Evolutionary conservation across 2,797 vertebrate species (phyloP).

Genomic region (Streptopelia turtur): DNA sequence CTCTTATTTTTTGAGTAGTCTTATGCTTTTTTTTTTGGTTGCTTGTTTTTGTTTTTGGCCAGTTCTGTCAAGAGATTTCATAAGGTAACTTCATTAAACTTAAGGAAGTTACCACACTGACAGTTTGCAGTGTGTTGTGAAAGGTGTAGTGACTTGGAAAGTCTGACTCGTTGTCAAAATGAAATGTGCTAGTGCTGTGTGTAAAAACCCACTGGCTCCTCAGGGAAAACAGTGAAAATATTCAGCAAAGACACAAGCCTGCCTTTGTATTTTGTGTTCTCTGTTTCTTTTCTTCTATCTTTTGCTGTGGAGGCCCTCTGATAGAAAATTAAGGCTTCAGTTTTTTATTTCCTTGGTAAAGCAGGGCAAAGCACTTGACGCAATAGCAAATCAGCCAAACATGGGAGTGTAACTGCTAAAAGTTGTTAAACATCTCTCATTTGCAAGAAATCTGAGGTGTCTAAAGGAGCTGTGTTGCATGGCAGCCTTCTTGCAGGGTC

Average conservation of each 20-base stretch:
- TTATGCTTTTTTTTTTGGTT: background rate
- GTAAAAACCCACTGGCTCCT: constrained; percentile 45
- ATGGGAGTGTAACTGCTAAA: accelerated
- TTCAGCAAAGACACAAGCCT: constrained; percentile 52
- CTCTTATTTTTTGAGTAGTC: constrained; percentile 21
- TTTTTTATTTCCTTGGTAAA: background rate
- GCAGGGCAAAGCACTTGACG: background rate
- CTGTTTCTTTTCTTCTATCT: constrained; percentile 34
- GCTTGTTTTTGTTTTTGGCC: constrained; percentile 12
- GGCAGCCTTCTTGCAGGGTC: background rate
- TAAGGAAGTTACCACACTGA: constrained; percentile 72
- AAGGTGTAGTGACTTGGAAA: constrained; percentile 65
- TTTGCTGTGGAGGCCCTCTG: background rate
- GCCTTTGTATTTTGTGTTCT: constrained; percentile 52
- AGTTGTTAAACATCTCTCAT: background rate
- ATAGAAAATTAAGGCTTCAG: background rate
- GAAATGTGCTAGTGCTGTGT: constrained; percentile 58
- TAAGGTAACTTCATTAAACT: constrained; percentile 70
- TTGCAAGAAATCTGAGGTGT: background rate
- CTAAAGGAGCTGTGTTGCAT: background rate
- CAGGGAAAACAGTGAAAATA: constrained; percentile 63
- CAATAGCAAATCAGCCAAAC: background rate
- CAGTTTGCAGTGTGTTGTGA: constrained; percentile 67
- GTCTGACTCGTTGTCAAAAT: constrained; percentile 54
- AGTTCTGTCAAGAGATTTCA: constrained; percentile 62